Conservation (phyloP, 2,888 invertebrate genomes). For the Spodoptera exigua region DNA sequence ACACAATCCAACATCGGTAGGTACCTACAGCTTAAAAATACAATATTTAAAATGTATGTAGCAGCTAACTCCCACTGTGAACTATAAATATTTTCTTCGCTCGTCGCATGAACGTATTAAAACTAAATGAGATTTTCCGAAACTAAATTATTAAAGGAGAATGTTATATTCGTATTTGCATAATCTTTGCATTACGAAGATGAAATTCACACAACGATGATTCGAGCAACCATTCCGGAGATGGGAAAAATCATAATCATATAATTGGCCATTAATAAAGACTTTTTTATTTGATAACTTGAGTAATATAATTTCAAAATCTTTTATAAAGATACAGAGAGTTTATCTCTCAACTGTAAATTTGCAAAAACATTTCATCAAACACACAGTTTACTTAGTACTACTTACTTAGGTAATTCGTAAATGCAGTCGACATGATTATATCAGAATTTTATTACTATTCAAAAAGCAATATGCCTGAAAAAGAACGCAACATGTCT, state of each 20-base stretch:
- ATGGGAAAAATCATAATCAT: conserved; percentile 42
- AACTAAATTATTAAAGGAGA: conserved; percentile 50
- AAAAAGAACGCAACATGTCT: too few species aligned
- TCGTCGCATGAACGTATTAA: conserved; percentile 38
- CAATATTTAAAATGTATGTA: conserved; percentile 25
- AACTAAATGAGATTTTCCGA: conserved; percentile 49
- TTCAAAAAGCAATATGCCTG: too few species aligned
- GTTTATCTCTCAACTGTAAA: too few species aligned
- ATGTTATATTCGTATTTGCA: conserved; percentile 54
- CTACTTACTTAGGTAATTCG: too few species aligned
- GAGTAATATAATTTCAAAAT: too few species aligned
- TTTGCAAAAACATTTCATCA: too few species aligned
- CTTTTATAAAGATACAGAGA: too few species aligned
- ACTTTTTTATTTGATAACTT: too few species aligned
- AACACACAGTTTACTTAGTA: too few species aligned
- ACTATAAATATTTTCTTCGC: conserved; percentile 32
- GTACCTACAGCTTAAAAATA: not conserved
- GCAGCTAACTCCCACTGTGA: conserved; percentile 1
- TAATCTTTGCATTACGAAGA: conserved; percentile 57
- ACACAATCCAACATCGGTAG: not conserved
- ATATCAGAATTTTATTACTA: too few species aligned
- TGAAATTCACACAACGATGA: conserved; percentile 52
- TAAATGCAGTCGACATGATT: too few species aligned
- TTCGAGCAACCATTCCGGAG: conserved; percentile 30
- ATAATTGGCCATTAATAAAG: conserved; percentile 46